phyloP scores from a whole-genome alignment of 1,140 invertebrate species.

The Lepidotrigona ventralis region DNA sequence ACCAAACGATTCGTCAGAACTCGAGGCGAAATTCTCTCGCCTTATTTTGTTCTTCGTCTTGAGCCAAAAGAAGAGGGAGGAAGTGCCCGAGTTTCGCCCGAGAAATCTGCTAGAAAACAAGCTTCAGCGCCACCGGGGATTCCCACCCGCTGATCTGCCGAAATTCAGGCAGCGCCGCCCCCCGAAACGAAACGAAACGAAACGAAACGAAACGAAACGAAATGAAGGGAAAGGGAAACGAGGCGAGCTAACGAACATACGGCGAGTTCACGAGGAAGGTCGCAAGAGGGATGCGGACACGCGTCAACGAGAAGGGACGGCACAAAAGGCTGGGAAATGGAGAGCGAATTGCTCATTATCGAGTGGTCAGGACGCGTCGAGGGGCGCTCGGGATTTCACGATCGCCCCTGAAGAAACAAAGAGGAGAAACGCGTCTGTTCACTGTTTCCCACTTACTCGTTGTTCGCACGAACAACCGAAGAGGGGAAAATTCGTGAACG shows the following conservation, averaged over 20 bases:
- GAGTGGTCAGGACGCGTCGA: conserved; percentile 62
- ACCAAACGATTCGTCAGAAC: too few species aligned
- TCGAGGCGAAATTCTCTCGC: too few species aligned
- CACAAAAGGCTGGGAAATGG: conserved; percentile 74
- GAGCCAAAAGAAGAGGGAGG: too few species aligned
- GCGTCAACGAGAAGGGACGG: conserved; percentile 60
- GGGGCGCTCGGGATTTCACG: conserved; percentile 58
- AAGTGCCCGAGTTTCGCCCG: too few species aligned
- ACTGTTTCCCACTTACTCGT: too few species aligned
- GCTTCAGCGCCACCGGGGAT: background rate
- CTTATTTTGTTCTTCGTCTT: too few species aligned
- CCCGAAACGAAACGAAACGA: background rate
- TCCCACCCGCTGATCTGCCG: conserved; percentile 33
- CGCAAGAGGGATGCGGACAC: conserved; percentile 17
- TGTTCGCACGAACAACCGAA: background rate
- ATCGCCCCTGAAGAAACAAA: conserved; percentile 32
- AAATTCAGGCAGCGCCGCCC: conserved; percentile 28
- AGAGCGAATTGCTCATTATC: conserved; percentile 75
- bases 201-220: background rate
- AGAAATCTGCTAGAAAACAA: background rate
- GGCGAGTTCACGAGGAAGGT: conserved; percentile 39
- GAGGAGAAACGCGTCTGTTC: background rate
- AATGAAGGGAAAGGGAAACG: conserved; percentile 24
- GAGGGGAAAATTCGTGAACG: conserved; percentile 33
- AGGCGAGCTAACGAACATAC: conserved; percentile 60